Base-by-base conservation (phyloP, 2,113 vertebrate genomes). In the Vombatus ursinus region DNA sequence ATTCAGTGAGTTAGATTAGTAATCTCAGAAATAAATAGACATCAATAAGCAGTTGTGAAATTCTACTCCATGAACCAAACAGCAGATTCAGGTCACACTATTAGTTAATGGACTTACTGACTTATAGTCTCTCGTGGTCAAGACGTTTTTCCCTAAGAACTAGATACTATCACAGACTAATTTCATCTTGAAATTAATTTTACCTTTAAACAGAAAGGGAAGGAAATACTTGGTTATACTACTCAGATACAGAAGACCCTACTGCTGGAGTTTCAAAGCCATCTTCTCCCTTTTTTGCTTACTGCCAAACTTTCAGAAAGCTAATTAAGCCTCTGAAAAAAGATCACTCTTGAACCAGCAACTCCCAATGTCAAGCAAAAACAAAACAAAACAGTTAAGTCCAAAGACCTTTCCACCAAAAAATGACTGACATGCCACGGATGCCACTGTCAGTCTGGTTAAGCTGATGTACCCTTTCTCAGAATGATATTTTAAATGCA, bases 131-230 rank as follows among this genome's bases (percentile, higher is more conserved):
- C 14, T 53, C 93, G 90, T 31, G n/a, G 19, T 61, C 19, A 51
- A 95, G n/a, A 90, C 52, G 23, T 57, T 94, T 97, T 53, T 94
- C 89, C 50, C 94, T 26, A 96, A 90, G 54, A 95, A 10, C 25
- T 37, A 84, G 49, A 93, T 12, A 28, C 92, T 61, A 50, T 50
- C 7, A 94, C 0, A 94, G 50, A 28, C 24, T 84, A 95, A 89
- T 93, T 95, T 96, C 51, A 94, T 94, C 52, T 50, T 37, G 52
- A 94, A 94, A 93, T 26, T 31, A 95, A 31, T 48, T 12, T 5
- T 50, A 94, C 48, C 49, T 96, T 93, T 90, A 84, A 52, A 91
- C 19, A 89, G 89, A 61, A 90, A 90, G 49, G 24, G 90, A 90
- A 90, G 25, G 48, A 90, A 96, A 93, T 91, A 44, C 23, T 96